phyloP scores from a whole-genome alignment of 2,888 invertebrate genomes.

The Gibbula magus region DNA sequence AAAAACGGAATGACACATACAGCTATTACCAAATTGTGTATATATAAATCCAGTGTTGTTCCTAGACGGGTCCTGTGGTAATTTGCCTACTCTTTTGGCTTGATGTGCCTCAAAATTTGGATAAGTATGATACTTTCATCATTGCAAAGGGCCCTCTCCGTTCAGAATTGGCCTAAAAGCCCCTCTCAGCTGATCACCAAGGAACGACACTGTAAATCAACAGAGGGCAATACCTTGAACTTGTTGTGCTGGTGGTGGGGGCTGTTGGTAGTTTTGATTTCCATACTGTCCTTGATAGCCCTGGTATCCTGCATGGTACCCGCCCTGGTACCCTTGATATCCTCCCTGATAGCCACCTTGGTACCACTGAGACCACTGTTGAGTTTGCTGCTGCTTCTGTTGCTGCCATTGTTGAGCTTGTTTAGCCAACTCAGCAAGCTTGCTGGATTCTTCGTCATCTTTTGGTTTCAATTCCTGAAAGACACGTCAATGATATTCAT shows the following conservation, averaged over 20 bases:
- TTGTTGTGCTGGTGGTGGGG: slow-evolving; percentile 7
- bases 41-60: no score
- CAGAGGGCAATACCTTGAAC: not conserved
- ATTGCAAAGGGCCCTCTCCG: no score
- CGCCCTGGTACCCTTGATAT: not conserved
- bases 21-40: no score
- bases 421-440: not conserved
- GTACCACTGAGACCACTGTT: not conserved
- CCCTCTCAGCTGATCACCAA: no score
- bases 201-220: no score
- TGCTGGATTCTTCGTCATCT: not conserved
- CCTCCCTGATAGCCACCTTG: not conserved
- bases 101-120: no score
- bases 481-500: not conserved
- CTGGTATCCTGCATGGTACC: not conserved
- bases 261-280: not conserved
- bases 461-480: not conserved
- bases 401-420: slow-evolving; percentile 26
- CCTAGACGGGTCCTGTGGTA: no score
- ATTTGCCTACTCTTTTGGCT: no score
- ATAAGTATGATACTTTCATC: no score
- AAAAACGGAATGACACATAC: no score
- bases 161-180: no score
- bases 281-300: not conserved
- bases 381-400: slow-evolving; percentile 17